These are phyloP conservation scores for Sesamia nonagrioides DNA, from an alignment of 1,140 invertebrate species.

Conservation along the genomic window DNA sequence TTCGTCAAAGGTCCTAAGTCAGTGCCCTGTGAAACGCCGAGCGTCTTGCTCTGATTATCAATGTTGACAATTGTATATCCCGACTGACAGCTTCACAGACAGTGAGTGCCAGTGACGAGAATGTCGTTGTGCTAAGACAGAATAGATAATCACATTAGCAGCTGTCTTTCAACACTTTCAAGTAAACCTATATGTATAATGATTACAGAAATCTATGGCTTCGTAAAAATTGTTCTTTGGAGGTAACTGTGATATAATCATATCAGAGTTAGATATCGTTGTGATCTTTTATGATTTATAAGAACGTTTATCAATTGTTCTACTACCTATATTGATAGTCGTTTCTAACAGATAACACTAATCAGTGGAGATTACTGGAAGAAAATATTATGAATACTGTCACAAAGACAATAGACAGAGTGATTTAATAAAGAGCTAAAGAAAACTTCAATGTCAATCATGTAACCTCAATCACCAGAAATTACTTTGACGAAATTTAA, in stretches of 20 bases:
- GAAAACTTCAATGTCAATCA: neutral
- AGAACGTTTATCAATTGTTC: constrained; percentile 20
- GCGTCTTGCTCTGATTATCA: constrained; percentile 16
- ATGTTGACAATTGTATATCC: constrained; percentile 13
- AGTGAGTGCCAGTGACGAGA: neutral
- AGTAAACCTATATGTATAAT: neutral
- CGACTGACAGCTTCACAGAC: neutral
- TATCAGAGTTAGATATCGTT: neutral
- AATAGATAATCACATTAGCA: constrained; percentile 3
- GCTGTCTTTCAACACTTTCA: neutral
- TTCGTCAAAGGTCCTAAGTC: constrained; percentile 3
- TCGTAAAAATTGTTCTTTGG: neutral
- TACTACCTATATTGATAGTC: constrained; percentile 19
- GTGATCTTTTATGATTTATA: neutral
- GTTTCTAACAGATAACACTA: neutral
- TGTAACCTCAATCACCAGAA: neutral
- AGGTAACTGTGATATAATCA: neutral
- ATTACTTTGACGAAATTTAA: constrained; percentile 13
- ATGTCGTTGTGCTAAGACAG: neutral
- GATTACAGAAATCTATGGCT: neutral
- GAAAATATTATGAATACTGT: neutral
- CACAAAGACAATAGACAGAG: neutral
- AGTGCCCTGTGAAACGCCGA: neutral
- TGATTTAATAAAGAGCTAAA: neutral
- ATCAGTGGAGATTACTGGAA: constrained; percentile 20